phyloP scores from a whole-genome alignment of 2,113 vertebrate genomes.

The Caracal caracal region DNA sequence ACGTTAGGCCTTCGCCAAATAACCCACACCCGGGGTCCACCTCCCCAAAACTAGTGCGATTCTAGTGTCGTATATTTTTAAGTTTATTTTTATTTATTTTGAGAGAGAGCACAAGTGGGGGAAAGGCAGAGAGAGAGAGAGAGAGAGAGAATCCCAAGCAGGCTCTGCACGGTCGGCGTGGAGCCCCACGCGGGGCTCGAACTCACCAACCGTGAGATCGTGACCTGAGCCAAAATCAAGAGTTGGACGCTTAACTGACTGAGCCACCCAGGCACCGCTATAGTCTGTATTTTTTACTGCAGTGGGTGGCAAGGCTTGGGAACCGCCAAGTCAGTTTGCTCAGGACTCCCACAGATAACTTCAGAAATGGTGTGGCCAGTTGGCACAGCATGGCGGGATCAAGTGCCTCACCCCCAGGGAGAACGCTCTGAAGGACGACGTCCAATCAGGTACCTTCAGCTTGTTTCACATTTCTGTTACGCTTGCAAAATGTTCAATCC shows the following conservation, averaged over 20 bases:
- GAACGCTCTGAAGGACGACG: background rate
- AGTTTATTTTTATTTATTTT: too few species aligned
- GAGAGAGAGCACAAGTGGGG: too few species aligned
- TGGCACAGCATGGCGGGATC: accelerated
- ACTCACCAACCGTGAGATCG: too few species aligned
- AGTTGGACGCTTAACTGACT: too few species aligned
- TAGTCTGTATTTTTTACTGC: background rate
- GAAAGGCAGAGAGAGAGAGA: too few species aligned
- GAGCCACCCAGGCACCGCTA: too few species aligned
- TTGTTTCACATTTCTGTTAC: background rate
- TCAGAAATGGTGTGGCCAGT: accelerated
- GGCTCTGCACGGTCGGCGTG: too few species aligned
- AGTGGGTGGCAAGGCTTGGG: background rate
- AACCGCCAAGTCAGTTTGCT: background rate
- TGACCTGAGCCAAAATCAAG: too few species aligned
- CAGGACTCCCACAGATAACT: background rate
- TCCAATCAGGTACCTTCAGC: background rate
- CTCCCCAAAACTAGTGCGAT: background rate
- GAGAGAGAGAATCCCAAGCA: too few species aligned
- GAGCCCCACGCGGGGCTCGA: too few species aligned
- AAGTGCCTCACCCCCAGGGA: background rate
- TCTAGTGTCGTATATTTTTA: background rate
- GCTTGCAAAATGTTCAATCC: constrained; percentile 35
- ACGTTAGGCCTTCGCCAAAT: background rate
- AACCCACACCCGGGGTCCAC: background rate